These are phyloP conservation scores for Xylota segnis DNA, from an alignment of 2,888 invertebrate species.

Conservation along the genomic window DNA sequence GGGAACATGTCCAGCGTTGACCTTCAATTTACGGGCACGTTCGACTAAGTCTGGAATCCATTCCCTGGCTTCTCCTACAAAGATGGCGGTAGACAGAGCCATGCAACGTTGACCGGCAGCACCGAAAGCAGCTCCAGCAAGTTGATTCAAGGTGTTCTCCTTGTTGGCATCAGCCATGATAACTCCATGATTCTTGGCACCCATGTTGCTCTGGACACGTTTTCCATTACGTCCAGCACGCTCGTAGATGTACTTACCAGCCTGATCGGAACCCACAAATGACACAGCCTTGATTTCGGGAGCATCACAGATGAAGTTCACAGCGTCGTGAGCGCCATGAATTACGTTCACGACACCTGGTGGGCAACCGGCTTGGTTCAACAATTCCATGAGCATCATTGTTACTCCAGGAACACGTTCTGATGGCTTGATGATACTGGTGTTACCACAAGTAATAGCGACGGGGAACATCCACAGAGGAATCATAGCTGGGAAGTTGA, in stretches of 20 bases:
- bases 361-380: constrained; percentile 97
- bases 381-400: constrained; percentile 96
- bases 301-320: constrained; percentile 98
- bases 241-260: constrained; percentile 98
- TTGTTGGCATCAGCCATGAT: constrained; percentile 99
- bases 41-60: constrained; percentile 97
- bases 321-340: constrained; percentile 97
- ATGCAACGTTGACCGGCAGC: constrained; percentile 99
- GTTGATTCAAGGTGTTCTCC: constrained; percentile 96
- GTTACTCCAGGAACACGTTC: constrained; percentile 99
- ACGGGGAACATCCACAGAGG: constrained; percentile 98
- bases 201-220: constrained; percentile 99
- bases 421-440: constrained; percentile 97
- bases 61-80: constrained; percentile 90
- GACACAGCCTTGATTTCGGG: constrained; percentile 98
- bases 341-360: constrained; percentile 98
- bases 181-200: constrained; percentile 99
- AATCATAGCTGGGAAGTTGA: constrained; percentile 99
- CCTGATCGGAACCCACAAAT: constrained; percentile 98
- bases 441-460: constrained; percentile 96
- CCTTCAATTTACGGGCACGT: constrained; percentile 92
- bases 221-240: constrained; percentile 96
- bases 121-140: constrained; percentile 98
- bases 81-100: constrained; percentile 91
- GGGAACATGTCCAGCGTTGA: constrained; percentile 94